phyloP scores from a whole-genome alignment of 2,888 invertebrate genomes.

The Clanis bilineata region DNA sequence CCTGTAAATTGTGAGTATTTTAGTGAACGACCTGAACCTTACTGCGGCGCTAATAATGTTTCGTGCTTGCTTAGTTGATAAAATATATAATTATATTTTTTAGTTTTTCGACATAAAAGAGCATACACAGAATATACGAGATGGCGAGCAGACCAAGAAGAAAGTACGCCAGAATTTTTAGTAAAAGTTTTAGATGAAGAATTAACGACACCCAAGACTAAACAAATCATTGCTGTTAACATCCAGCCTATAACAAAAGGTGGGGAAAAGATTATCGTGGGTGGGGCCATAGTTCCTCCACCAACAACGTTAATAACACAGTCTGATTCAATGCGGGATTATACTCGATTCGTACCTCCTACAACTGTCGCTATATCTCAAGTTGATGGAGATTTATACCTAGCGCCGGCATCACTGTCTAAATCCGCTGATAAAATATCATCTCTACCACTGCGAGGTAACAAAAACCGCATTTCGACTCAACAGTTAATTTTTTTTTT shows the following conservation, averaged over 20 bases:
- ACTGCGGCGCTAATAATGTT: neutral
- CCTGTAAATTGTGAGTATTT: conserved; percentile 57
- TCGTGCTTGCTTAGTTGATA: conserved; percentile 8
- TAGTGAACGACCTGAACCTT: neutral
- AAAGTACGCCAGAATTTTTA: conserved; percentile 62
- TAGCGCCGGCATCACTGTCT: conserved; percentile 26
- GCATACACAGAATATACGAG: conserved; percentile 63
- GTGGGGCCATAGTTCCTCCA: conserved; percentile 55
- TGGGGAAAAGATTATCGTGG: conserved; percentile 61
- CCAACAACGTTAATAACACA: conserved; percentile 28
- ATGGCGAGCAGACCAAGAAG: conserved; percentile 58
- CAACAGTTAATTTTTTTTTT: neutral
- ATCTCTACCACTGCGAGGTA: conserved; percentile 34
- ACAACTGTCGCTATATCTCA: conserved; percentile 38
- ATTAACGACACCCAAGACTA: conserved; percentile 41
- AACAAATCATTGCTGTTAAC: conserved; percentile 59
- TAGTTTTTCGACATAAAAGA: conserved; percentile 62
- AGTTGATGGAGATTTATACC: conserved; percentile 30
- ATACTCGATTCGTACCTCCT: conserved; percentile 63
- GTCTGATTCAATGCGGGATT: conserved; percentile 43
- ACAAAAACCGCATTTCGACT: conserved; percentile 6
- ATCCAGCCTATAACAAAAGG: conserved; percentile 50
- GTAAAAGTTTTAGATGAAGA: conserved; percentile 76
- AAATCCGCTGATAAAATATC: conserved; percentile 26
- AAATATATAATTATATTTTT: conserved; percentile 19